Conservation (phyloP, 2,888 invertebrate genomes). For the Tineola bisselliella region DNA sequence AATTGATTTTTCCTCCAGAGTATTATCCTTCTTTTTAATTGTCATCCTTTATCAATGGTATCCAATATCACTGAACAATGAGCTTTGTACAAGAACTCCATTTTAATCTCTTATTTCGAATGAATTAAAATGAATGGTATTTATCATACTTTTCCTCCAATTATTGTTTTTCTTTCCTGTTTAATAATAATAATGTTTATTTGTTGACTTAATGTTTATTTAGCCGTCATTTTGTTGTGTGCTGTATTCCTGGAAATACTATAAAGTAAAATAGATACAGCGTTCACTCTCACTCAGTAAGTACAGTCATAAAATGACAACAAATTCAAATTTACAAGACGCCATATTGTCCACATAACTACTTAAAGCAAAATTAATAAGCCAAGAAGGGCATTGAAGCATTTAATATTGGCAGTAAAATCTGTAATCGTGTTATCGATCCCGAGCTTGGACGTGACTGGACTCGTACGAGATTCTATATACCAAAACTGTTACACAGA, state of each 20-base stretch:
- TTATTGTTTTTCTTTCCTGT: too few species aligned
- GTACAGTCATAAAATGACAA: too few species aligned
- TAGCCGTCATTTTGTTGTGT: too few species aligned
- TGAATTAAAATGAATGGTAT: too few species aligned
- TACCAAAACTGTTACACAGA: neutral
- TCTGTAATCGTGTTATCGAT: constrained; percentile 25
- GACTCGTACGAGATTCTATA: constrained; percentile 15
- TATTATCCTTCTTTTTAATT: neutral
- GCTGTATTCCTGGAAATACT: too few species aligned
- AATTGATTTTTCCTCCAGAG: neutral
- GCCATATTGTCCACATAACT: neutral
- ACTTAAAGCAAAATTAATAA: neutral
- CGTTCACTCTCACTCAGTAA: too few species aligned
- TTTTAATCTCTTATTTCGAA: neutral
- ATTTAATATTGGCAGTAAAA: constrained; percentile 30
- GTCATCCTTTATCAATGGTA: neutral
- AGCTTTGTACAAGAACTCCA: neutral
- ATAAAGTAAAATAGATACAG: too few species aligned
- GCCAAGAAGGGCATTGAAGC: constrained; percentile 12
- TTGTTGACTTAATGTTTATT: too few species aligned
- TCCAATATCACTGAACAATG: neutral
- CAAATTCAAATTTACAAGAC: too few species aligned
- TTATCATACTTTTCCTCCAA: too few species aligned
- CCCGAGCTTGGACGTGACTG: constrained; percentile 33
- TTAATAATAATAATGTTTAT: too few species aligned